These are phyloP conservation scores for Salvator merianae DNA, from an alignment of 2,113 vertebrate species.

Conservation along the genomic window DNA sequence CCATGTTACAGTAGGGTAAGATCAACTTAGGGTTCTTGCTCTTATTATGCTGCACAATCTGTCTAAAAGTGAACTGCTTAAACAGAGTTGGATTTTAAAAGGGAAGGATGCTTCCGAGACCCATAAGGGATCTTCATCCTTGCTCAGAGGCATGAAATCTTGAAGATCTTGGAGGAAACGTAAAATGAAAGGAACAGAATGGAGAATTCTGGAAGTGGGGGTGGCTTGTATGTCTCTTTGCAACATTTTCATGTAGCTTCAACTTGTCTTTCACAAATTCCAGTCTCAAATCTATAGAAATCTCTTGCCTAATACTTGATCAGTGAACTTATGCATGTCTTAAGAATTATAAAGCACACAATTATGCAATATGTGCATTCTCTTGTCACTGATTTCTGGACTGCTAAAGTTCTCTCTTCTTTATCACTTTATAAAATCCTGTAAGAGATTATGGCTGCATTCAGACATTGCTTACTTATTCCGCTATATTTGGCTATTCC, in stretches of 20 bases:
- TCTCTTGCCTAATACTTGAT: background rate
- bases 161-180: background rate
- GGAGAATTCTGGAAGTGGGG: background rate
- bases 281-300: background rate
- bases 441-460: too few species aligned
- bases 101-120: too few species aligned
- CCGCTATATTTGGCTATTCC: too few species aligned
- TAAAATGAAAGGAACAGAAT: background rate
- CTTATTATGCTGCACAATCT: too few species aligned
- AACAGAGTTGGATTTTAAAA: too few species aligned
- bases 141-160: background rate
- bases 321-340: background rate
- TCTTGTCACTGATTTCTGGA: background rate
- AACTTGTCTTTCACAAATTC: background rate
- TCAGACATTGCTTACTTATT: too few species aligned
- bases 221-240: background rate
- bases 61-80: too few species aligned
- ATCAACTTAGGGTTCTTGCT: too few species aligned
- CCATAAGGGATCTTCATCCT: too few species aligned
- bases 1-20: too few species aligned
- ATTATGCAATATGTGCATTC: background rate
- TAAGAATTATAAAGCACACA: background rate
- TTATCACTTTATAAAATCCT: background rate
- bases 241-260: background rate
- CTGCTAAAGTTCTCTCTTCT: background rate